Conservation (phyloP, 1,140 invertebrate species). For the Paralvinella palmiformis region DNA sequence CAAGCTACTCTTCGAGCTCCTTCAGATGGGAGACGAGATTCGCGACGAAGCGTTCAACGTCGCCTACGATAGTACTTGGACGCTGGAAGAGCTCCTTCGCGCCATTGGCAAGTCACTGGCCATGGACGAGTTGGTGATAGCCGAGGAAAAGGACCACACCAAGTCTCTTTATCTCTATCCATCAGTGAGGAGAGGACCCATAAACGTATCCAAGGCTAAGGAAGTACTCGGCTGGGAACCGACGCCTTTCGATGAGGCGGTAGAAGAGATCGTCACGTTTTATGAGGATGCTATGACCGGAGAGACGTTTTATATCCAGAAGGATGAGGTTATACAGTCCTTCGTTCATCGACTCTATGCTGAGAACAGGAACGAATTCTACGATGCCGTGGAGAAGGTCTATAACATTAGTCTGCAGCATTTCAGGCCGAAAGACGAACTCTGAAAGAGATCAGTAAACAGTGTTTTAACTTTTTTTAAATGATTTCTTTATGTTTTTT, state of each 20-base stretch:
- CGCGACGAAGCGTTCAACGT: slow-evolving; percentile 50
- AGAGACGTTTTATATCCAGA: slow-evolving; percentile 10
- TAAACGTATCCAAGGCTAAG: slow-evolving; percentile 47
- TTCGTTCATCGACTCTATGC: slow-evolving; percentile 6
- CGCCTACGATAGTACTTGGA: slow-evolving; percentile 40
- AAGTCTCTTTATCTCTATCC: slow-evolving; percentile 46
- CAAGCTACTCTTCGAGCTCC: slow-evolving; percentile 33
- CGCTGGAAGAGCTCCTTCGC: slow-evolving; percentile 35
- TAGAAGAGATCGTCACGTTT: slow-evolving; percentile 46
- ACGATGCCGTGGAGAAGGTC: slow-evolving; percentile 11
- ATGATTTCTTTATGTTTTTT: too few relatives aligned
- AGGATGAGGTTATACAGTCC: slow-evolving; percentile 20
- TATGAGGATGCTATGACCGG: slow-evolving; percentile 41
- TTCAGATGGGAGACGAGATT: slow-evolving; percentile 19
- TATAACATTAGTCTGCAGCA: slow-evolving; percentile 18
- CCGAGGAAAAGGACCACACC: slow-evolving; percentile 10
- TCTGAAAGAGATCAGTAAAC: slow-evolving; percentile 3
- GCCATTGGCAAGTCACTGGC: slow-evolving; percentile 32
- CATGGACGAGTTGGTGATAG: slow-evolving; percentile 22
- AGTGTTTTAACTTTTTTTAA: too few relatives aligned
- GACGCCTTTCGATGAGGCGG: slow-evolving; percentile 36
- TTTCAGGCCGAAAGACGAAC: slow-evolving; percentile 19
- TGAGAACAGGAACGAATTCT: slow-evolving; percentile 12
- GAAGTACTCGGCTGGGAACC: slow-evolving; percentile 44
- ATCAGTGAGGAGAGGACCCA: slow-evolving; percentile 48